Base-by-base conservation (phyloP, 2,113 vertebrate species). In the Alethe castanea region DNA sequence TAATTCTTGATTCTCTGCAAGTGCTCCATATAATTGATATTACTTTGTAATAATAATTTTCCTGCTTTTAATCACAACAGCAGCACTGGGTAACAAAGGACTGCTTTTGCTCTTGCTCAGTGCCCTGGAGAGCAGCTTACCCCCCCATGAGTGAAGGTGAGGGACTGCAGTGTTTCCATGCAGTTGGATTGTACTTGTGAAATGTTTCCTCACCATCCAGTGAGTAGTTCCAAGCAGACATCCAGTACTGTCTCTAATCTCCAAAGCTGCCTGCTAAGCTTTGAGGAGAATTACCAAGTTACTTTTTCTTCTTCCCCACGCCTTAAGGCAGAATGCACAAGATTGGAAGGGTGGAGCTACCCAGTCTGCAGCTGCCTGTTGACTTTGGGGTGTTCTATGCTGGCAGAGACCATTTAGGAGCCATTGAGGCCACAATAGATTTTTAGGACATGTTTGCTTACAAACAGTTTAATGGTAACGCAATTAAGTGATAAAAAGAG, bases 71-170 rank as follows among this genome's bases (percentile, higher is more conserved):
- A 20, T 67, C 53, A 28, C 26, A 78, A 22, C 42, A 74, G 23
- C 28, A 53, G 22, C 48, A 8, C 14, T 59, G 20, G 45, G 13
- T 44, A 78, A 61, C 29, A 59, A 36, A 42, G 23, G 5, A n/a
- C 10, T 69, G 26, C 8, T 60, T 80, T 57, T 92, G 12, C 28
- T n/a, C 23, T 69, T 74, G 7, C 25, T 52, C 31, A 28, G 6
- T 80, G 26, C 8, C 19, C 31, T 70, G 42, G 38, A 20, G 57
- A 78, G 38, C 5, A 42, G 5, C 17, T 81, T 48, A 33, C 19
- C 11, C 24, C 24, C 1, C 4, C 6, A 1, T 0, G 4, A 26
- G 24, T 38, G 60, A 61, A 42, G 76, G 26, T 42, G 12, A 66
- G 33, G 29, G 9, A 20, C 44, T 45, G 56, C 23, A n/a, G 17